Conservation (phyloP, 2,888 invertebrate species). For the Phlogophora meticulosa region DNA sequence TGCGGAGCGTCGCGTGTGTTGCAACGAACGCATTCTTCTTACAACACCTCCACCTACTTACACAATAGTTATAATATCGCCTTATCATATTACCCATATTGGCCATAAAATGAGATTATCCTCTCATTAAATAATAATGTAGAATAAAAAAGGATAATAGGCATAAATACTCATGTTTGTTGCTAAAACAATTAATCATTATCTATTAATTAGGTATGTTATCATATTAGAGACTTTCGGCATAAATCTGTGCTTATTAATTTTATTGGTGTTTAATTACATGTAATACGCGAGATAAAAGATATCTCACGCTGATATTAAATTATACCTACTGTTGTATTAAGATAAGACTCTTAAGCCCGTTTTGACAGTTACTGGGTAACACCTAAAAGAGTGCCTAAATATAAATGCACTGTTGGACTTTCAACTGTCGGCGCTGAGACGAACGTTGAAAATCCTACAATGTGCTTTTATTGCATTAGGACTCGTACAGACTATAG, state of each 20-base stretch:
- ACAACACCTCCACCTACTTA: constrained; percentile 66
- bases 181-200: constrained; percentile 33
- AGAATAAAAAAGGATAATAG: neutral
- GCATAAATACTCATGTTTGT: neutral
- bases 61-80: constrained; percentile 53
- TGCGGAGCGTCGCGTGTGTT: constrained; percentile 59
- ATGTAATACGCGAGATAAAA: constrained; percentile 35
- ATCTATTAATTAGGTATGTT: constrained; percentile 11
- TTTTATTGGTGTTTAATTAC: constrained; percentile 40
- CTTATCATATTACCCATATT: constrained; percentile 49
- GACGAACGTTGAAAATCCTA: no score
- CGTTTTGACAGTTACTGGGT: no score
- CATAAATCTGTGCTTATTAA: constrained; percentile 35
- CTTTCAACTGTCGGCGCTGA: no score
- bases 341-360: constrained; percentile 25
- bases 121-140: constrained; percentile 1
- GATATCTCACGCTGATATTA: constrained; percentile 35
- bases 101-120: constrained; percentile 36
- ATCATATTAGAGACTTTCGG: constrained; percentile 17
- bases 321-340: neutral
- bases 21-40: constrained; percentile 75
- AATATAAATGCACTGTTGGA: no score
- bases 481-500: constrained; percentile 5
- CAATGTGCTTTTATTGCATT: neutral
- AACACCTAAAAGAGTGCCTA: no score